phyloP scores from a whole-genome alignment of 2,797 vertebrate species.

The Notamacropus eugenii region DNA sequence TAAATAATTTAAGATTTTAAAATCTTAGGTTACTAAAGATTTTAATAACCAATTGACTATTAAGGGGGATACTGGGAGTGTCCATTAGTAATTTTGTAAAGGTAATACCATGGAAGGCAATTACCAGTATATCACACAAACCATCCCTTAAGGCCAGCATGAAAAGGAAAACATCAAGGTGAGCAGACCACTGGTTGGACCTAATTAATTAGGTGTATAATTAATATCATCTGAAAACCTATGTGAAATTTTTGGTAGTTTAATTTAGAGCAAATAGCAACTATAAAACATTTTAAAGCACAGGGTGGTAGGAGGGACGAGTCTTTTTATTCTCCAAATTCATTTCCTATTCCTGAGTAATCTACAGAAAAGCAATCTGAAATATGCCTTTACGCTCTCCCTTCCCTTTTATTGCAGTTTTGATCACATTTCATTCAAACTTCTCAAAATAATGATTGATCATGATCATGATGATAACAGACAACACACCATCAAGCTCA shows the following conservation, averaged over 20 bases:
- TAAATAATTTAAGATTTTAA: neutral
- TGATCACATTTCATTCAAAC: neutral
- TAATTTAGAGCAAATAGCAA: conserved; percentile 15
- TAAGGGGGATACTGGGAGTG: conserved; percentile 38
- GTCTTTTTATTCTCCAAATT: conserved; percentile 33
- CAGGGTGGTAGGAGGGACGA: conserved; percentile 7
- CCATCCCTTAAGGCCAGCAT: neutral
- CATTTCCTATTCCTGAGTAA: conserved; percentile 27
- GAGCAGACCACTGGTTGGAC: neutral
- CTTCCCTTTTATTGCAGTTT: neutral
- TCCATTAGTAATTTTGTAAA: neutral
- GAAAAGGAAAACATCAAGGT: conserved; percentile 22
- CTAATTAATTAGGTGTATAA: neutral
- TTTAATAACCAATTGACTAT: conserved; percentile 38
- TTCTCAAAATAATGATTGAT: neutral
- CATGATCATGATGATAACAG: neutral
- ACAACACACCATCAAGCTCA: neutral
- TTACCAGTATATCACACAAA: conserved; percentile 19
- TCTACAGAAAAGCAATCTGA: neutral
- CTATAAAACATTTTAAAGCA: neutral
- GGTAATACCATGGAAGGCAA: conserved; percentile 23
- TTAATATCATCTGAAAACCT: neutral
- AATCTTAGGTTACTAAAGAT: conserved; percentile 28
- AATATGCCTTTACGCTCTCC: neutral
- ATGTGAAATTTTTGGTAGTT: neutral